Base-by-base conservation (phyloP, 2,797 vertebrate genomes). In the Gallinago nigripennis region DNA sequence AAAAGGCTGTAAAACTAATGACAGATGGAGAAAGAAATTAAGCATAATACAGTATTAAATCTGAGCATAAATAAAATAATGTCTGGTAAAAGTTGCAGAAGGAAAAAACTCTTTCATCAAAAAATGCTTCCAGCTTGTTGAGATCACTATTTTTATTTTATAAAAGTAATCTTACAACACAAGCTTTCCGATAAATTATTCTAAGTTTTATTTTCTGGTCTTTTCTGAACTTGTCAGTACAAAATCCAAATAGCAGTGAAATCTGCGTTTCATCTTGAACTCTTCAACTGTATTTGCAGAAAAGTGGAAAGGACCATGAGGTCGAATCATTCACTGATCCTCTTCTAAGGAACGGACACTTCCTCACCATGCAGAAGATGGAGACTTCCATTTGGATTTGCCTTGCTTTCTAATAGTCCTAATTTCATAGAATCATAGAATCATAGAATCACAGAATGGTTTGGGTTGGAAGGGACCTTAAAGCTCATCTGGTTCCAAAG, bases 131-230 rank as follows among this genome's bases (percentile, higher is more conserved):
- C 91, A 83, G 17, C 11, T 43, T 92, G 90, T 82, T 91, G 72
- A 51, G 37, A 81, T 69, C 39, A 90, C 50, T 88, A 39, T 90
- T 94, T 95, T 87, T 91, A 31, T 76, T 92, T 79, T 82, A 92
- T 72, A 63, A 93, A 96, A 79, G 92, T 66, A 56, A 83, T 72
- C 39, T 87, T 87, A 48, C 53, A 88, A 45, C 31, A 73, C 3
- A 56, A 15, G 61, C 56, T 81, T 93, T 81, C 61, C 1, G 9
- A 68, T 48, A 78, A 93, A 75, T 86, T 75, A 91, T 89, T 92
- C 65, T 41, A 61, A 91, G 35, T 66, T 77, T 92, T 33, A 76
- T 57, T 92, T 93, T 91, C 72, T 2, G 3, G 33, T 95, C 53
- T 81, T 92, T 87, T 87, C 65, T 87, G 68, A 96, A 87, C 57